These are phyloP conservation scores for Mus caroli DNA, from an alignment of 2,797 vertebrate species.

Conservation along the genomic window DNA sequence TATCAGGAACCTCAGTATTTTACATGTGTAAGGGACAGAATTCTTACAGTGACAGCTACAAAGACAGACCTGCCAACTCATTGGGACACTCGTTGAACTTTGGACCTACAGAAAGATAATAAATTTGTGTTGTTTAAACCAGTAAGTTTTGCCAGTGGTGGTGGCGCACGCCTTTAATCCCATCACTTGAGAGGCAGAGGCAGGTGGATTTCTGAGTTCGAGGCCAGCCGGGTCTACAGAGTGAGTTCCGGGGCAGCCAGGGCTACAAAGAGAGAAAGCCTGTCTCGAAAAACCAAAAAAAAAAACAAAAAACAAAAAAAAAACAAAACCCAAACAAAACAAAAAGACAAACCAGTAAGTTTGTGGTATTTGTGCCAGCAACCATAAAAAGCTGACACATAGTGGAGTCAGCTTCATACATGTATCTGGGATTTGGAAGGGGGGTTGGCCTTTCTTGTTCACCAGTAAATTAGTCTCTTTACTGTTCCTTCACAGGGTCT, in stretches of 20 bases:
- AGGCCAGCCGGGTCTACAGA: no score
- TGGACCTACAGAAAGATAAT: slow-evolving; percentile 17
- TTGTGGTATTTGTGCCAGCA: slow-evolving; percentile 27
- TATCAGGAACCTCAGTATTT: not conserved
- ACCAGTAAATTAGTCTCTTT: not conserved
- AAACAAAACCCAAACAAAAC: no score
- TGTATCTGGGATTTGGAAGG: not conserved
- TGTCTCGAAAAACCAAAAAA: no score
- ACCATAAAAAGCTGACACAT: not conserved
- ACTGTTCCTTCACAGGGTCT: not conserved
- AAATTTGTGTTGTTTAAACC: slow-evolving; percentile 32
- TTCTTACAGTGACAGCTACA: not conserved
- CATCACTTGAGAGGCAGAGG: no score
- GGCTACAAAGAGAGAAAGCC: no score
- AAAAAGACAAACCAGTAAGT: not conserved
- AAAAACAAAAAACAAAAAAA: no score
- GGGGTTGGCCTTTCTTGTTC: not conserved
- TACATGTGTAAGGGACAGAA: not conserved
- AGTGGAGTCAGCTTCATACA: not conserved
- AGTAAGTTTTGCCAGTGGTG: no score
- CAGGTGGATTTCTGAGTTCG: no score
- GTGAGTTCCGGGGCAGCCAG: no score
- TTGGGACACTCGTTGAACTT: not conserved
- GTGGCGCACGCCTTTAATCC: no score
- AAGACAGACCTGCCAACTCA: not conserved